Evolutionary conservation across 1,140 invertebrate genomes (phyloP).

Genomic region (Drosophila pseudoobscura): DNA sequence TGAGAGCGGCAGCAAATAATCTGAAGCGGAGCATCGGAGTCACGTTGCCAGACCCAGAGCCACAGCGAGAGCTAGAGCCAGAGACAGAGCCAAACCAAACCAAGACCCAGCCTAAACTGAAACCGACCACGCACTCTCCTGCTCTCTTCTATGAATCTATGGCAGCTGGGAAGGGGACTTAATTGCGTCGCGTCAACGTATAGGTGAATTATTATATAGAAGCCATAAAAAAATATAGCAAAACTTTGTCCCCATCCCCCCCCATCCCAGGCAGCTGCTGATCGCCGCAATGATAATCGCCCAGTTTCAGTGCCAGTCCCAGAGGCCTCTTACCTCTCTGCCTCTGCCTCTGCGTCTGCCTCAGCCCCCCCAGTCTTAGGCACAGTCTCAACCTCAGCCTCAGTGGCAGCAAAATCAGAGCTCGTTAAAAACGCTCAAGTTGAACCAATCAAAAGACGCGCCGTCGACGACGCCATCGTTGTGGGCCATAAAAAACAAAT

Average conservation of each 20-base stretch:
- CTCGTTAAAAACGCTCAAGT: conserved; percentile 75
- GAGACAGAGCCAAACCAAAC: too few species aligned
- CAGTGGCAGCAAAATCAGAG: conserved; percentile 69
- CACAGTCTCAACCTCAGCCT: conserved; percentile 26
- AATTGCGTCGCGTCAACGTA: conserved; percentile 71
- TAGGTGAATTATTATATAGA: conserved; percentile 82
- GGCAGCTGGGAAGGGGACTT: conserved; percentile 46
- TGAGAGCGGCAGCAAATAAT: conserved; percentile 47
- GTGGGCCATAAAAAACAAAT: conserved; percentile 66
- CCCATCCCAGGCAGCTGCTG: conserved; percentile 37
- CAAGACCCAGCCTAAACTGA: too few species aligned
- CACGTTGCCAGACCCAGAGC: conserved; percentile 48
- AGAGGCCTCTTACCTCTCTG: neutral
- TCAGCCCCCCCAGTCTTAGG: neutral
- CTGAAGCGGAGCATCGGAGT: conserved; percentile 61
- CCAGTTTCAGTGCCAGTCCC: neutral
- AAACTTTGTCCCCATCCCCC: conserved; percentile 27
- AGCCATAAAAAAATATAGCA: conserved; percentile 57
- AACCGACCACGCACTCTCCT: conserved; percentile 26
- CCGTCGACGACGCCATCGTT: conserved; percentile 56
- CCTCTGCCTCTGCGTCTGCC: neutral
- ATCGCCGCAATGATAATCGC: conserved; percentile 64
- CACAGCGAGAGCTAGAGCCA: too few species aligned
- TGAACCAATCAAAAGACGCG: conserved; percentile 82
- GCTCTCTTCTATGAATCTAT: conserved; percentile 53